A percentile compares a stretch with the other conserved stretches of the same genome.
These are phyloP conservation scores for Lasioglossum figueresi DNA, from an alignment of 2,888 invertebrate species.

Conservation along the genomic window DNA sequence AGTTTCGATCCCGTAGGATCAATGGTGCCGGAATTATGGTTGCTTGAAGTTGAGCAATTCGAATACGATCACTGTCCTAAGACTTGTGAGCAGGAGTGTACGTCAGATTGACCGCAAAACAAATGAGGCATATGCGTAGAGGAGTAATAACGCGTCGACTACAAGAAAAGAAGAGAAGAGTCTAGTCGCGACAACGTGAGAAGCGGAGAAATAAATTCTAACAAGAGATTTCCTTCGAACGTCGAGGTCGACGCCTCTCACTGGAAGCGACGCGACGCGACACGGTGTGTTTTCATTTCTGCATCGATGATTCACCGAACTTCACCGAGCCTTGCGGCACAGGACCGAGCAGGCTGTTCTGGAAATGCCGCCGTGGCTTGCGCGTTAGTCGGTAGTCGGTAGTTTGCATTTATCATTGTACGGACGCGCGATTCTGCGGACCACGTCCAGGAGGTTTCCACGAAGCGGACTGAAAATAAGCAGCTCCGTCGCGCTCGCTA, in stretches of 20 bases:
- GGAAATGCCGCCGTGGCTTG: slow-evolving; percentile 34
- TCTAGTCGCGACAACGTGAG: neutral
- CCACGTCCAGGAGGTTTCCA: slow-evolving; percentile 26
- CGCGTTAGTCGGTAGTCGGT: neutral
- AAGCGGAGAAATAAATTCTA: slow-evolving; percentile 39
- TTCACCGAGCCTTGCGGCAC: slow-evolving; percentile 6
- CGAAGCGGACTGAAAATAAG: slow-evolving; percentile 50
- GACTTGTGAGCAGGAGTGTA: no score
- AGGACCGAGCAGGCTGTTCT: slow-evolving; percentile 3
- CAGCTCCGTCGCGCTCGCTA: slow-evolving; percentile 31
- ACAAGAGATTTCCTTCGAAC: slow-evolving; percentile 17
- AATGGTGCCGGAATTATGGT: no score
- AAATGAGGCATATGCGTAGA: neutral
- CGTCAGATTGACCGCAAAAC: slow-evolving; percentile 1
- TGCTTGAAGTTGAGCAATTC: no score
- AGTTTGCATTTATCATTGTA: slow-evolving; percentile 37
- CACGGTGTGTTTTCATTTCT: slow-evolving; percentile 21
- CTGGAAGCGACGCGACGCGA: slow-evolving; percentile 13
- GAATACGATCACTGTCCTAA: no score
- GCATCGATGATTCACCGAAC: slow-evolving; percentile 53
- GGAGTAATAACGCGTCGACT: neutral
- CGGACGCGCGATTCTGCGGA: slow-evolving; percentile 39
- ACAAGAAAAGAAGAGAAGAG: neutral
- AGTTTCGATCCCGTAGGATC: no score
- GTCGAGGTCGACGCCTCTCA: slow-evolving; percentile 21